phyloP scores from a whole-genome alignment of 2,797 vertebrate species.

The Gouania willdenowi region DNA sequence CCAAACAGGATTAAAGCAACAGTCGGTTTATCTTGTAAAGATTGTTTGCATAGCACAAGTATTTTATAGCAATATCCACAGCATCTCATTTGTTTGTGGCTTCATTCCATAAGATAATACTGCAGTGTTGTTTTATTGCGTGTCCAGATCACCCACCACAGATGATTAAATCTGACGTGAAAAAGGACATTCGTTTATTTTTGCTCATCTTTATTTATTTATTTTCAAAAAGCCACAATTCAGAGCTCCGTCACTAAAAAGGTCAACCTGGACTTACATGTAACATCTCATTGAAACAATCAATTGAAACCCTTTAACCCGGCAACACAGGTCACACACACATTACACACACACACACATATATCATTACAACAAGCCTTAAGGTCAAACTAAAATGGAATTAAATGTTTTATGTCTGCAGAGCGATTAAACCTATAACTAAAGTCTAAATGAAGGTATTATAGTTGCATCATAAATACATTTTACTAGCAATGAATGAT shows the following conservation, averaged over 20 bases:
- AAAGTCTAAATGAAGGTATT: conserved; percentile 17
- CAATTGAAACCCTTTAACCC: conserved; percentile 36
- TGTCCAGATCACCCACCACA: too few relatives aligned
- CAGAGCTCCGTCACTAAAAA: conserved; percentile 24
- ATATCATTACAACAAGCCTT: conserved; percentile 41
- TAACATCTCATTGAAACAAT: conserved; percentile 49
- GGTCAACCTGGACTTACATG: conserved; percentile 33
- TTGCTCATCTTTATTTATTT: conserved; percentile 7
- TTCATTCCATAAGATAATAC: too few relatives aligned
- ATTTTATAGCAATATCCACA: too few relatives aligned
- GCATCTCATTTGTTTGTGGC: too few relatives aligned
- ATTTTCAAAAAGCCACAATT: conserved; percentile 4
- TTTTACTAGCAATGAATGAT: conserved; percentile 4
- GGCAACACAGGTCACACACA: conserved; percentile 40
- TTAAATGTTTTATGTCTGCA: conserved; percentile 27
- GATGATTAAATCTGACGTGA: not conserved
- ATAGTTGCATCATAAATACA: conserved; percentile 3
- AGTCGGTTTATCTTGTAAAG: too few relatives aligned
- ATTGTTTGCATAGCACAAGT: too few relatives aligned
- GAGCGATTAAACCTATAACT: conserved; percentile 4
- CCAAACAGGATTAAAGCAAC: not conserved
- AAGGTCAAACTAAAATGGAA: conserved; percentile 44
- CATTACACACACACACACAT: conserved; percentile 48
- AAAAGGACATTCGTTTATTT: conserved; percentile 7
- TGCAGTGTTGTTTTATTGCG: too few relatives aligned